A percentile compares a stretch with the other conserved stretches of the same genome.
Evolutionary conservation across 2,797 vertebrate species (phyloP).

Genomic region (Sebastes umbrosus): DNA sequence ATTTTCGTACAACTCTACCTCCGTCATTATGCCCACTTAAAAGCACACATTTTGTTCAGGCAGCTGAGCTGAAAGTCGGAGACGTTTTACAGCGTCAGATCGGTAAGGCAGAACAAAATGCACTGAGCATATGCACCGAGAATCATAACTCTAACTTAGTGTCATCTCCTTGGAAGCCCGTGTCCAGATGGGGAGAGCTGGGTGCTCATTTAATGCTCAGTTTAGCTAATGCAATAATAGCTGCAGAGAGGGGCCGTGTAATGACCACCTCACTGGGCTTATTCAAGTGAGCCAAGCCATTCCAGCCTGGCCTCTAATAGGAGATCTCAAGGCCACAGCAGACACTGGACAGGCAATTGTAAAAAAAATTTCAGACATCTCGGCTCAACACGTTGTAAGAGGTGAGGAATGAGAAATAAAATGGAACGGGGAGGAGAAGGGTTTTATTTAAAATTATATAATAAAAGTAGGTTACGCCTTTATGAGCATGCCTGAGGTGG

Average conservation of each 20-base stretch:
- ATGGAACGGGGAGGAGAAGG: not conserved
- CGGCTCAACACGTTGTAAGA: constrained; percentile 1
- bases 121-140: not conserved
- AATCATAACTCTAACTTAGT: constrained; percentile 26
- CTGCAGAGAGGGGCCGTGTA: constrained; percentile 61
- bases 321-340: constrained; percentile 52
- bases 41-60: not conserved
- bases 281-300: constrained; percentile 66
- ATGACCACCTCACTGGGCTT: constrained; percentile 66
- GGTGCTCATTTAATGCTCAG: constrained; percentile 80
- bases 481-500: not conserved
- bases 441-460: constrained; percentile 14
- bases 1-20: not conserved
- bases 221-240: constrained; percentile 81
- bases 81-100: not conserved
- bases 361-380: constrained; percentile 34
- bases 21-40: not conserved
- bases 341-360: constrained; percentile 54
- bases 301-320: constrained; percentile 59
- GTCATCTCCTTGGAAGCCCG: constrained; percentile 38
- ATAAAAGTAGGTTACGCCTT: not conserved
- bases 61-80: not conserved
- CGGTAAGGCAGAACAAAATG: constrained; percentile 11
- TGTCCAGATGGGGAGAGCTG: constrained; percentile 67
- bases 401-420: constrained; percentile 10